A percentile compares a stretch with the other conserved stretches of the same genome.
phyloP scores from a whole-genome alignment of 2,113 vertebrate species.

The Toxostoma redivivum region DNA sequence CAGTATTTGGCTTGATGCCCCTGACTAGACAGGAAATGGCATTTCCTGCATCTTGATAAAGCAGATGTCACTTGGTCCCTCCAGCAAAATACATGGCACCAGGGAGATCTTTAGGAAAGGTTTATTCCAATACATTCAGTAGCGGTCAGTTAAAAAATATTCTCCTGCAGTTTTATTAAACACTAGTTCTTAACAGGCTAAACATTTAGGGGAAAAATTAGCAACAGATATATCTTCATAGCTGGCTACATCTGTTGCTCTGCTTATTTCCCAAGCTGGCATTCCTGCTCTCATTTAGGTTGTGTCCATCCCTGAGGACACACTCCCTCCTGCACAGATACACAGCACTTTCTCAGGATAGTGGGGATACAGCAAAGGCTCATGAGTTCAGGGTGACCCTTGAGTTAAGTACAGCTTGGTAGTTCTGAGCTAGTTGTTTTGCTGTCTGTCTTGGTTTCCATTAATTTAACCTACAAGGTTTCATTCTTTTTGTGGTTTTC shows the following conservation, averaged over 20 bases:
- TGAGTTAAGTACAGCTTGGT: background rate
- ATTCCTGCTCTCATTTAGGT: background rate
- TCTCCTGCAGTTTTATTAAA: background rate
- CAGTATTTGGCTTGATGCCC: constrained; percentile 13
- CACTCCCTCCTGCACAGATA: background rate
- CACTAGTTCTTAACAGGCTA: background rate
- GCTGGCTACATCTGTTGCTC: background rate
- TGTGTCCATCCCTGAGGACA: background rate
- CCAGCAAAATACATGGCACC: background rate
- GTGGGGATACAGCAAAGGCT: accelerated
- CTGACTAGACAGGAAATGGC: background rate
- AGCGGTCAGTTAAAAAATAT: background rate
- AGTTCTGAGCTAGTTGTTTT: background rate
- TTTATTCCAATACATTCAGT: background rate
- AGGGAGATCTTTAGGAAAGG: background rate
- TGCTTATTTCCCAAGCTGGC: background rate
- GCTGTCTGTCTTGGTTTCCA: background rate
- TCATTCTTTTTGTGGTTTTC: background rate
- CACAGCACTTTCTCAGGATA: background rate
- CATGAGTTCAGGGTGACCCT: background rate
- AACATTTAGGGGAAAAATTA: background rate
- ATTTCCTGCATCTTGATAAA: constrained; percentile 34
- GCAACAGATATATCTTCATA: background rate
- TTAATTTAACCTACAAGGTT: background rate
- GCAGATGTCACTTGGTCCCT: constrained; percentile 34